Percentiles rank a stretch among this genome's conserved stretches.
Conservation (phyloP, 2,113 vertebrate genomes). For the Varanus komodoensis region DNA sequence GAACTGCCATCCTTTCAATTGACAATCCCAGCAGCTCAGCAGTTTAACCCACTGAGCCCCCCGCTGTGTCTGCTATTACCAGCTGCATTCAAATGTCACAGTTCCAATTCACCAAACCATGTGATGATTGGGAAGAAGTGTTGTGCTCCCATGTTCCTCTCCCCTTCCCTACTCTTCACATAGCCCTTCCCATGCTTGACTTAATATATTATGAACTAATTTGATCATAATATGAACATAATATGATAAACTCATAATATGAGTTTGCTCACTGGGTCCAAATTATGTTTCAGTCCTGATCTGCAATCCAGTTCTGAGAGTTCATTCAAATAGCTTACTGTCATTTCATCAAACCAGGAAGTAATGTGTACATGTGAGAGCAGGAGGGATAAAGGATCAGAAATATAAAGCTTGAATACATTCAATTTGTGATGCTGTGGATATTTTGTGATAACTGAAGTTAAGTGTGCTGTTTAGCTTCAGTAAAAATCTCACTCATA, state of each 20-base stretch:
- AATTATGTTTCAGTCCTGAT: neutral
- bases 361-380: neutral
- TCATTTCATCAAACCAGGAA: neutral
- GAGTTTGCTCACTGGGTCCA: neutral
- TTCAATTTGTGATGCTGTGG: neutral
- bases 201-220: neutral
- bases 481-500: neutral
- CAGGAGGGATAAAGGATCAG: too few species aligned
- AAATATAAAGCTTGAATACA: neutral
- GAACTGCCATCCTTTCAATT: too few species aligned
- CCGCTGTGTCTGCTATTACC: neutral
- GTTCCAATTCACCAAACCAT: neutral
- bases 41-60: too few species aligned
- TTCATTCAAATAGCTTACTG: neutral
- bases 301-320: rapidly evolving
- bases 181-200: neutral
- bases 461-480: neutral
- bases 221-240: neutral
- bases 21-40: too few species aligned
- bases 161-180: neutral
- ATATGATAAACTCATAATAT: too few species aligned
- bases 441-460: too few species aligned
- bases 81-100: neutral
- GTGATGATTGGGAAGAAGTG: neutral
- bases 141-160: neutral